These are phyloP conservation scores for Papilio demoleus DNA, from an alignment of 2,888 invertebrate genomes.

Conservation along the genomic window DNA sequence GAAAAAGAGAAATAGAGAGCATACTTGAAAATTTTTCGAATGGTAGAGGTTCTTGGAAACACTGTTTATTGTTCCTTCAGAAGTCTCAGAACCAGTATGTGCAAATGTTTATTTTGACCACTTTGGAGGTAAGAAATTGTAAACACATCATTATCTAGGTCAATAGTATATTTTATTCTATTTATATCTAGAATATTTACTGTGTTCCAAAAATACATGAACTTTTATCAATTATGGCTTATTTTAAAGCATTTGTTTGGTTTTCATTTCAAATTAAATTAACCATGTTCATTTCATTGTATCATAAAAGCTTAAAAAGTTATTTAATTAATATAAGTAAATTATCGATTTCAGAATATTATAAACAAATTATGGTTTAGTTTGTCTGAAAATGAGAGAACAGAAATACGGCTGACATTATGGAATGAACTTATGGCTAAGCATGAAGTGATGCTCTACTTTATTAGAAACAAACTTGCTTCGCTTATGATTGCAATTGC, in stretches of 20 bases:
- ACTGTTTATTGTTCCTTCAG: conserved; percentile 90
- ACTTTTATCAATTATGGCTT: neutral
- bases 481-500: conserved; percentile 93
- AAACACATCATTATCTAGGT: conserved; percentile 11
- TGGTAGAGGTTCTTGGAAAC: conserved; percentile 90
- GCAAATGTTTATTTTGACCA: conserved; percentile 92
- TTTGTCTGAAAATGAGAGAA: conserved; percentile 86
- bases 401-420: conserved; percentile 87
- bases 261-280: no score
- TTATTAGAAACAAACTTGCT: conserved; percentile 91
- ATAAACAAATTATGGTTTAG: conserved; percentile 91
- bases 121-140: conserved; percentile 85
- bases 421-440: conserved; percentile 83
- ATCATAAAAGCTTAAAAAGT: no score
- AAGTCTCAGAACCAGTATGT: conserved; percentile 93
- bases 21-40: conserved; percentile 90
- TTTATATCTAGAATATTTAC: conserved; percentile 1
- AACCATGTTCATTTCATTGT: no score
- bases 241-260: neutral
- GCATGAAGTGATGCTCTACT: conserved; percentile 86
- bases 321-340: neutral
- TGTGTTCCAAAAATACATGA: neutral
- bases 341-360: conserved; percentile 84
- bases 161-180: conserved; percentile 12
- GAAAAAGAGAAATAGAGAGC: conserved; percentile 91